Evolutionary conservation across 2,113 vertebrate genomes (phyloP).

Genomic region (Tricholaema leucomelas): DNA sequence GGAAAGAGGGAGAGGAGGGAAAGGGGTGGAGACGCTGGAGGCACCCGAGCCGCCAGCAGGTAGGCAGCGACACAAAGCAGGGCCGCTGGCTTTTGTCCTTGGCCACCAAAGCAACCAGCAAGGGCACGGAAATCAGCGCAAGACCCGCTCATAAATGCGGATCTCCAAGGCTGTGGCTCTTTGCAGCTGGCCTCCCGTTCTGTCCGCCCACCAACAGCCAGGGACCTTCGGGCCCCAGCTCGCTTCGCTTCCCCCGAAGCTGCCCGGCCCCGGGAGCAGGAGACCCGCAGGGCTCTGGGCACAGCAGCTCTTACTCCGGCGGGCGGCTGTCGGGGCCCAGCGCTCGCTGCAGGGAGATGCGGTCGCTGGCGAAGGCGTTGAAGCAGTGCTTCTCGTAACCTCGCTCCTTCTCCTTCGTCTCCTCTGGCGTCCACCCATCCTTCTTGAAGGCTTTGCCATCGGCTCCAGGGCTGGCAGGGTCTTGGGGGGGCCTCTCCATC

Average conservation of each 20-base stretch:
- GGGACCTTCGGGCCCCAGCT: fast-evolving
- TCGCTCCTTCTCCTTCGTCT: conserved; percentile 86
- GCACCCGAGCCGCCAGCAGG: neutral
- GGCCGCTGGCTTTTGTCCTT: neutral
- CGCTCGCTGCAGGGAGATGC: conserved; percentile 90
- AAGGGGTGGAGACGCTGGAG: neutral
- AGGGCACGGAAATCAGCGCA: neutral
- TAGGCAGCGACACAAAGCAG: neutral
- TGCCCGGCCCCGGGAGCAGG: neutral
- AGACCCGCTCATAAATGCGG: no score
- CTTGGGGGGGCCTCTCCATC: conserved; percentile 85
- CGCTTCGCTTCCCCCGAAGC: neutral
- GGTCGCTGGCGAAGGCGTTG: conserved; percentile 95
- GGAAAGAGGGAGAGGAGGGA: neutral
- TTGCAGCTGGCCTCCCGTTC: neutral
- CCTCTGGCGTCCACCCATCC: conserved; percentile 76
- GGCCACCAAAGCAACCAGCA: neutral
- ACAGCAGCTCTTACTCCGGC: conserved; percentile 82
- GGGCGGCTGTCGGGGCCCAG: conserved; percentile 93
- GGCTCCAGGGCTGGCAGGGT: conserved; percentile 80
- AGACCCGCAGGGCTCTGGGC: neutral
- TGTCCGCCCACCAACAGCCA: fast-evolving
- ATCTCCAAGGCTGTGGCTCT: no score
- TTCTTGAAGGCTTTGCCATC: conserved; percentile 84
- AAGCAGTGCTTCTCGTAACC: conserved; percentile 95